These are phyloP conservation scores for Gambusia affinis DNA, from an alignment of 2,113 vertebrate species.

Conservation along the genomic window DNA sequence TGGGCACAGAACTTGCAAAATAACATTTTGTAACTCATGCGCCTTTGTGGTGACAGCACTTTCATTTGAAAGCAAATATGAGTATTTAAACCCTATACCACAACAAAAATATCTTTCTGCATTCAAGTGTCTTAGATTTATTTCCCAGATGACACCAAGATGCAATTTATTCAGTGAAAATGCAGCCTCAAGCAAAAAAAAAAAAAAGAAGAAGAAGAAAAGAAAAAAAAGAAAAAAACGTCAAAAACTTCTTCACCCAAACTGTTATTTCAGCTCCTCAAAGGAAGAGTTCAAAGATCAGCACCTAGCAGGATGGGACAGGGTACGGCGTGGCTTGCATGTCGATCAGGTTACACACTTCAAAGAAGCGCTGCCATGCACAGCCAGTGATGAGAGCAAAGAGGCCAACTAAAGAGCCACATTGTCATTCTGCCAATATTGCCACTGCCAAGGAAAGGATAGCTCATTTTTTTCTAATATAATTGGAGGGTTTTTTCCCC, in stretches of 20 bases:
- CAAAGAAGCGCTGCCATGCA: slow-evolving; percentile 74
- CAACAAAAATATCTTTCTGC: slow-evolving; percentile 6
- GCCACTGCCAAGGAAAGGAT: slow-evolving; percentile 60
- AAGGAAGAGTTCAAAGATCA: slow-evolving; percentile 82
- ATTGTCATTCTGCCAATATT: slow-evolving; percentile 75
- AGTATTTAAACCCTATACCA: slow-evolving; percentile 11
- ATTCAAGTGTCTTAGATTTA: neutral
- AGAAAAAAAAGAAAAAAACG: neutral
- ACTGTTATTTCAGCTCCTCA: slow-evolving; percentile 71
- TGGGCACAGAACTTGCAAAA: slow-evolving; percentile 38
- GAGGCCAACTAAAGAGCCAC: slow-evolving; percentile 61
- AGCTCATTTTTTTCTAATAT: slow-evolving; percentile 60
- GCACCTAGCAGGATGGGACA: slow-evolving; percentile 69
- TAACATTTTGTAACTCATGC: neutral
- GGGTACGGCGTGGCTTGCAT: slow-evolving; percentile 73
- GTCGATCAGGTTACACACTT: slow-evolving; percentile 83
- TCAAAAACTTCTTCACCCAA: slow-evolving; percentile 49
- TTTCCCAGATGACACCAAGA: slow-evolving; percentile 10
- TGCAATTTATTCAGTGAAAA: slow-evolving; percentile 23
- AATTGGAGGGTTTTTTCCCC: slow-evolving; percentile 44
- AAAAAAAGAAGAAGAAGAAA: neutral
- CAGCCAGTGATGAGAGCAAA: slow-evolving; percentile 75
- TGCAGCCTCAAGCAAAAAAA: slow-evolving; percentile 27
- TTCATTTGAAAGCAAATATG: neutral
- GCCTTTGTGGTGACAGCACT: neutral